Evolutionary conservation across 2,888 invertebrate species (phyloP), one percentile per base, ranked within the genome.

Genomic region (Nemoura dubitans): DNA sequence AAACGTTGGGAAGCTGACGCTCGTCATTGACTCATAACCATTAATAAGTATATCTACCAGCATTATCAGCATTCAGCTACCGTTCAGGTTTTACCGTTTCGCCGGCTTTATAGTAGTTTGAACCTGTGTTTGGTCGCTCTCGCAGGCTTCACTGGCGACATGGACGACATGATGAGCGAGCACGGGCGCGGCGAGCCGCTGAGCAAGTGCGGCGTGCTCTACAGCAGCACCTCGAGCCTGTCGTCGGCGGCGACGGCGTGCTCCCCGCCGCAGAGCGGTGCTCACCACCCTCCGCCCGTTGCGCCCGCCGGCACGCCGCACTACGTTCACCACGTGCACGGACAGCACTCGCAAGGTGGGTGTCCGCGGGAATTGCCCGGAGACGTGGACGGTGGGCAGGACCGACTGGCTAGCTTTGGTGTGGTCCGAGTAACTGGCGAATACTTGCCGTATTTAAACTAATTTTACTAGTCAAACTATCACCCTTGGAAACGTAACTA

Each of bases 181-280:
- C 86, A 85, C n/a, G 86, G 83, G 16, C 83, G n/a, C 43, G 88
- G 88, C 29, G 88, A 88, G 81, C 85, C 88, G 29, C 81, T 87
- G 81, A 85, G 83, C 76, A 85, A 86, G 42, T 85, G 87, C 81
- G 87, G 87, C 43, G 86, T 87, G 77, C 30, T 87, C 42, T 89
- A 89, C 86, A 89, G 89, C 88, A 89, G 89, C 86, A 89, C 89
- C 28, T 89, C 89, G 27, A 89, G 89, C 36, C 88, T 89, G 84
- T 89, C 89, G 14, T 88, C 88, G 86, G 88, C 89, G 86, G 89
- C 89, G 43, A 89, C 89, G 29, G 88, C 89, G 26, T 87, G 88
- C 78, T 87, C 88, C 14, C 88, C 87, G 76, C 86, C 84, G 36
- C 88, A 83, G 86, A 86, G 76, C 25, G 76, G 76, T 30, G 77